These are phyloP conservation scores for Mythimna impura DNA, from an alignment of 2,888 invertebrate genomes.

Conservation along the genomic window DNA sequence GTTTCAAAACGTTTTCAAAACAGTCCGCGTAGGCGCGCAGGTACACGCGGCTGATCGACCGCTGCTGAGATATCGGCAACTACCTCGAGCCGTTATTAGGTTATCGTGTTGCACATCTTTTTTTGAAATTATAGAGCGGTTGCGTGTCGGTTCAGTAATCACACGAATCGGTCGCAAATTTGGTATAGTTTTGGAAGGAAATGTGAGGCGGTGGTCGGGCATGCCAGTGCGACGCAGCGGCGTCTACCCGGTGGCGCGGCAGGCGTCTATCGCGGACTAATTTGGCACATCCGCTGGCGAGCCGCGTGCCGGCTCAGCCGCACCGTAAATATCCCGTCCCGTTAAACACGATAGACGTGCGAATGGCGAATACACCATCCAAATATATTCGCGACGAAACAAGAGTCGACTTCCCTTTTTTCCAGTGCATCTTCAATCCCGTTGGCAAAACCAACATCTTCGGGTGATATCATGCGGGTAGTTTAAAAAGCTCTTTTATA, in stretches of 20 bases:
- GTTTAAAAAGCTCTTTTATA: constrained; percentile 28
- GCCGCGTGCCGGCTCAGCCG: constrained; percentile 76
- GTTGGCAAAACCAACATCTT: constrained; percentile 66
- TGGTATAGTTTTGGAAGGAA: constrained; percentile 76
- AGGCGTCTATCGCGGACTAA: constrained; percentile 84
- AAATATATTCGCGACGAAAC: constrained; percentile 72
- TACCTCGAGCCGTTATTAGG: constrained; percentile 70
- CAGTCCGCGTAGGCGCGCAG: constrained; percentile 80
- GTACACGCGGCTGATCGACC: constrained; percentile 72
- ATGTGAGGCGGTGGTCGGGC: constrained; percentile 84
- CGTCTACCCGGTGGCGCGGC: constrained; percentile 86
- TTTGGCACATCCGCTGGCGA: constrained; percentile 89
- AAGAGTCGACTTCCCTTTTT: constrained; percentile 65
- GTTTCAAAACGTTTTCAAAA: constrained; percentile 90
- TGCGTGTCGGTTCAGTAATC: constrained; percentile 69
- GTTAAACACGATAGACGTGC: constrained; percentile 73
- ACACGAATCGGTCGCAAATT: constrained; percentile 73
- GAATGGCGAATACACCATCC: constrained; percentile 71
- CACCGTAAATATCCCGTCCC: constrained; percentile 85
- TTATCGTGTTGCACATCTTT: constrained; percentile 71
- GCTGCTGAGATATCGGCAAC: constrained; percentile 72
- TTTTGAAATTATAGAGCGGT: constrained; percentile 68
- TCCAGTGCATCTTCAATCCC: constrained; percentile 56
- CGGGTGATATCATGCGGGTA: constrained; percentile 44
- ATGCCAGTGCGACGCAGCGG: constrained; percentile 80